Evolutionary conservation across 2,888 invertebrate species (phyloP).

Genomic region (Mamestra brassicae): DNA sequence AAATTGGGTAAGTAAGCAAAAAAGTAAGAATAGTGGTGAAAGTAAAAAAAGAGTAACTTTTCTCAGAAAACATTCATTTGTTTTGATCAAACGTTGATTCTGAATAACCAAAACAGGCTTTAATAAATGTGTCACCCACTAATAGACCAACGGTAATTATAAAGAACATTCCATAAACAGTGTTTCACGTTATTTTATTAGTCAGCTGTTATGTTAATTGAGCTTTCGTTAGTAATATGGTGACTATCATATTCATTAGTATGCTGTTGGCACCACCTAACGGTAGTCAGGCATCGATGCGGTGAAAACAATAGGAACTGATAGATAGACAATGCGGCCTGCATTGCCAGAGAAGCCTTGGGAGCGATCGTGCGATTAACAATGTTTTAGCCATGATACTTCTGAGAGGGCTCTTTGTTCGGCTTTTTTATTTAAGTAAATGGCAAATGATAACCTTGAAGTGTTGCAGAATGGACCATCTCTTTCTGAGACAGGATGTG

Average conservation of each 20-base stretch:
- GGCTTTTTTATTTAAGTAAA: constrained; percentile 35
- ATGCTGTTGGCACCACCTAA: constrained; percentile 75
- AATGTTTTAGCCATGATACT: constrained; percentile 26
- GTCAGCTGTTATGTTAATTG: constrained; percentile 64
- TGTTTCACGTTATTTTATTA: constrained; percentile 50
- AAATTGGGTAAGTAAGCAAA: neutral
- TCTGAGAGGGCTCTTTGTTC: constrained; percentile 46
- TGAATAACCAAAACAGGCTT: neutral
- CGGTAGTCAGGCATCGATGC: constrained; percentile 71
- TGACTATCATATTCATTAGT: constrained; percentile 67
- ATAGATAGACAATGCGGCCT: constrained; percentile 48
- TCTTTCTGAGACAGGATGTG: constrained; percentile 31
- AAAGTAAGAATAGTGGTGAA: neutral
- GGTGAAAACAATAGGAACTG: constrained; percentile 74
- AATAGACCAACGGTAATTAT: constrained; percentile 21
- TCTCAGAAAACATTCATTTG: neutral
- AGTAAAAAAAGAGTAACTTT: neutral
- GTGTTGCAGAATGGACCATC: constrained; percentile 8
- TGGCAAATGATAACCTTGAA: constrained; percentile 30
- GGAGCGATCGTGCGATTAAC: constrained; percentile 53
- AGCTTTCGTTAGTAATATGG: constrained; percentile 57
- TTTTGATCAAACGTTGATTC: neutral
- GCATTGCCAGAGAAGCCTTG: constrained; percentile 36
- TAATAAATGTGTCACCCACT: constrained; percentile 9
- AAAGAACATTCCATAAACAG: constrained; percentile 44